Evolutionary conservation across 2,888 invertebrate genomes (phyloP).

Genomic region (Lasioglossum leucozonium): DNA sequence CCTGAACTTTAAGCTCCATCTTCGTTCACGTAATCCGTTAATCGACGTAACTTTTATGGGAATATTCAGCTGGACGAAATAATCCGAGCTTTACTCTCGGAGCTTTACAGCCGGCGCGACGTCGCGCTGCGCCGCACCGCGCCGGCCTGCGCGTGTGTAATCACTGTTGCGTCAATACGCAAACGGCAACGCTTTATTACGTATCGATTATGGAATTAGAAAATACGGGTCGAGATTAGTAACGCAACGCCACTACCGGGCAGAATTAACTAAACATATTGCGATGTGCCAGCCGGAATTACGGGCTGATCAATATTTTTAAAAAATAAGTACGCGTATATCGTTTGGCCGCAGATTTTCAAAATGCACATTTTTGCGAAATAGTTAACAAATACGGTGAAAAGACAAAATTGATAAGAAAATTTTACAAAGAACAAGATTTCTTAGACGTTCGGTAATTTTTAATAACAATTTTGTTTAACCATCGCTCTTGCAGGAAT

Average conservation of each 20-base stretch:
- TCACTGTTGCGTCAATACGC: constrained; percentile 49
- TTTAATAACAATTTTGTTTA: too few species aligned
- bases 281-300: background rate
- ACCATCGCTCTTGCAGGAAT: background rate
- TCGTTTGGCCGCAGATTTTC: too few species aligned
- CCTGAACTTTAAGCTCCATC: background rate
- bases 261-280: constrained; percentile 18
- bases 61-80: constrained; percentile 31
- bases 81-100: constrained; percentile 47
- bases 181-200: constrained; percentile 49
- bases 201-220: constrained; percentile 58
- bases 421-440: too few species aligned
- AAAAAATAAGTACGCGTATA: too few species aligned
- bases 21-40: constrained; percentile 38
- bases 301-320: background rate
- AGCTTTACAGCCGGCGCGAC: constrained; percentile 39
- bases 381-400: too few species aligned
- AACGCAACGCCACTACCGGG: constrained; percentile 32
- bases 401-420: too few species aligned
- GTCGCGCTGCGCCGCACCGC: too few species aligned
- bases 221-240: constrained; percentile 45
- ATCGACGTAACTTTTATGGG: constrained; percentile 49
- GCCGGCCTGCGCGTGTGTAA: constrained; percentile 29
- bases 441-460: too few species aligned
- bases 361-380: too few species aligned